Evolutionary conservation across 2,888 invertebrate species (phyloP).

Genomic region (Yponomeuta evonymella): DNA sequence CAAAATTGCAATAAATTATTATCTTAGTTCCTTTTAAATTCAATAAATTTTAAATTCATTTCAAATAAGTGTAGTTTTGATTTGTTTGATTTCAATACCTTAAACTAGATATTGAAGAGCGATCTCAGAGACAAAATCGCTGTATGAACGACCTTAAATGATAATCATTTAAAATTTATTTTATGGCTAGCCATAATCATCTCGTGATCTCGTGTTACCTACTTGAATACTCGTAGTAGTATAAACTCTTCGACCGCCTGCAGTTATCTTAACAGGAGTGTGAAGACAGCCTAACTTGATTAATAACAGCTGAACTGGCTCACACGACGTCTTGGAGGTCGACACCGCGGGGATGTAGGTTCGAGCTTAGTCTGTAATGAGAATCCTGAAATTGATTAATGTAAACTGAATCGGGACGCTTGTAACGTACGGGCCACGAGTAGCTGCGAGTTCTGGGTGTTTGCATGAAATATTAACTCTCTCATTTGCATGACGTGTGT

Average conservation of each 20-base stretch:
- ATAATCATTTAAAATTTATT: no score
- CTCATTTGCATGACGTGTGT: not conserved
- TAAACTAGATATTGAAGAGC: no score
- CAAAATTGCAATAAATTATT: no score
- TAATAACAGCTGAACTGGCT: not conserved
- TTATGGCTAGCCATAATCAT: no score
- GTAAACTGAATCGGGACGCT: not conserved
- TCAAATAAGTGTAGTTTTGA: no score
- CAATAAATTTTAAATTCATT: no score
- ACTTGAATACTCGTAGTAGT: no score
- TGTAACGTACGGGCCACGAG: not conserved
- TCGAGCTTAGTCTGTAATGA: not conserved
- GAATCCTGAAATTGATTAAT: slow-evolving; percentile 3
- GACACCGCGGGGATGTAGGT: not conserved
- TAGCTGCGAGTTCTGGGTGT: not conserved
- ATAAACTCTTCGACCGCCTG: not conserved
- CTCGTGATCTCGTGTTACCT: no score
- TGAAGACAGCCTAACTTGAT: not conserved
- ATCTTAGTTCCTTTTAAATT: no score
- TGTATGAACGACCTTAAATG: no score
- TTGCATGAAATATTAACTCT: not conserved
- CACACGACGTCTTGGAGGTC: not conserved
- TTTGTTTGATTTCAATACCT: no score
- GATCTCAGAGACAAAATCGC: no score
- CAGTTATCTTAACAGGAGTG: not conserved